phyloP scores from a whole-genome alignment of 2,888 invertebrate genomes.

The Andrena hattorfiana region DNA sequence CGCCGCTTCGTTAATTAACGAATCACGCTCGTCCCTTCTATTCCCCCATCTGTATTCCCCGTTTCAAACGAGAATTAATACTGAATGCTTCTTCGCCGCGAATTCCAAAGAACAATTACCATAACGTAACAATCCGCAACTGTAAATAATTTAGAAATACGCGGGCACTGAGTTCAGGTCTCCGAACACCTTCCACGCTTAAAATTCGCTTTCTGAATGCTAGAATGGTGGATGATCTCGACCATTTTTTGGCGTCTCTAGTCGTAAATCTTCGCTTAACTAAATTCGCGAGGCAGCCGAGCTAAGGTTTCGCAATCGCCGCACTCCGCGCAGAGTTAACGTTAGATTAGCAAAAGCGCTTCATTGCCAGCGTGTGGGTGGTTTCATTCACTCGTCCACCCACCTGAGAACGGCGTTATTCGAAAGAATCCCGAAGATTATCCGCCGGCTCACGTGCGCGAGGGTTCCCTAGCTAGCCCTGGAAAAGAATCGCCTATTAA shows the following conservation, averaged over 20 bases:
- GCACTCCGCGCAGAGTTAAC: conserved; percentile 65
- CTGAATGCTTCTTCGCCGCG: neutral
- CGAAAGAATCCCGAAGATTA: conserved; percentile 67
- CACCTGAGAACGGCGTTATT: conserved; percentile 53
- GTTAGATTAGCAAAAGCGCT: conserved; percentile 70
- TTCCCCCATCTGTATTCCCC: neutral
- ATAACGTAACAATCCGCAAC: neutral
- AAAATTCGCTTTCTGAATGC: conserved; percentile 13
- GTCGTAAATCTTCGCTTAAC: conserved; percentile 22
- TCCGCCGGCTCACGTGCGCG: conserved; percentile 21
- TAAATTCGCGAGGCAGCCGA: conserved; percentile 22
- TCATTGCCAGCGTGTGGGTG: conserved; percentile 73
- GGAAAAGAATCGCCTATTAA: conserved; percentile 64
- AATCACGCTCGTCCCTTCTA: conserved; percentile 4
- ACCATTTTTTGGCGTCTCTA: conserved; percentile 35
- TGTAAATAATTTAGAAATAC: neutral
- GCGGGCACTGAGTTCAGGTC: neutral
- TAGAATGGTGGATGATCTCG: conserved; percentile 21
- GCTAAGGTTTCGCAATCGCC: conserved; percentile 62
- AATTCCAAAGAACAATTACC: neutral
- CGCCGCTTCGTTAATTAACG: conserved; percentile 43
- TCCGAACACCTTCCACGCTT: neutral
- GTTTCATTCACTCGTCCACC: conserved; percentile 73
- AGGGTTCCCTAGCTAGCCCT: conserved; percentile 32
- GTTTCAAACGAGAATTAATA: neutral